Conservation (phyloP, 2,113 vertebrate genomes). For the Ageneiosus marmoratus region DNA sequence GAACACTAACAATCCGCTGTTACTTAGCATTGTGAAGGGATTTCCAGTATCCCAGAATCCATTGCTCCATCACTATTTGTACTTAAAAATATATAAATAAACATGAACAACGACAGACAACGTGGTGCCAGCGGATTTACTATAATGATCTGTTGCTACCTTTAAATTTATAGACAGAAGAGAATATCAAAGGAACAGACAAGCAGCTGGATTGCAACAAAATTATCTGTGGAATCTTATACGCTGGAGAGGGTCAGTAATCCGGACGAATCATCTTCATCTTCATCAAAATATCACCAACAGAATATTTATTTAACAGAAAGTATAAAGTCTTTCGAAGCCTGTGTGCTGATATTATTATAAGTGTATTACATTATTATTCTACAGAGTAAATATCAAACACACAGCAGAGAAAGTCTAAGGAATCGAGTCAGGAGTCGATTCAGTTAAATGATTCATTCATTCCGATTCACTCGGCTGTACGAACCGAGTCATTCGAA, state of each 20-base stretch:
- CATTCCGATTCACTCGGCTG: not conserved
- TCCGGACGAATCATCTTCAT: not conserved
- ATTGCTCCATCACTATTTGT: not conserved
- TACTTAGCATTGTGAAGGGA: not conserved
- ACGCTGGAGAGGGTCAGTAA: not conserved
- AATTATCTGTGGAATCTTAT: not conserved
- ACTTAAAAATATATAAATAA: not conserved
- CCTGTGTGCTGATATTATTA: not conserved
- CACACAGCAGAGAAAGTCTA: not conserved
- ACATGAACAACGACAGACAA: not conserved
- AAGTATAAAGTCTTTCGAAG: not conserved
- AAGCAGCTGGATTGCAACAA: not conserved
- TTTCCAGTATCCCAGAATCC: not conserved
- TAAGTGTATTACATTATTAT: not conserved
- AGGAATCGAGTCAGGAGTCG: not conserved
- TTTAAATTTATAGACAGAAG: not conserved
- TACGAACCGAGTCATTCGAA: not conserved
- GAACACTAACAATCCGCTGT: not conserved
- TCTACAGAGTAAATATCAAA: not conserved
- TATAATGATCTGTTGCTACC: not conserved
- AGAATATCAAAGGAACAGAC: not conserved
- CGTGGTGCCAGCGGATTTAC: not conserved
- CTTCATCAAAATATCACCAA: not conserved
- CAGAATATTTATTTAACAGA: not conserved
- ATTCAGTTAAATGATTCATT: not conserved